phyloP scores from a whole-genome alignment of 2,113 vertebrate genomes.

The Zonotrichia leucophrys region DNA sequence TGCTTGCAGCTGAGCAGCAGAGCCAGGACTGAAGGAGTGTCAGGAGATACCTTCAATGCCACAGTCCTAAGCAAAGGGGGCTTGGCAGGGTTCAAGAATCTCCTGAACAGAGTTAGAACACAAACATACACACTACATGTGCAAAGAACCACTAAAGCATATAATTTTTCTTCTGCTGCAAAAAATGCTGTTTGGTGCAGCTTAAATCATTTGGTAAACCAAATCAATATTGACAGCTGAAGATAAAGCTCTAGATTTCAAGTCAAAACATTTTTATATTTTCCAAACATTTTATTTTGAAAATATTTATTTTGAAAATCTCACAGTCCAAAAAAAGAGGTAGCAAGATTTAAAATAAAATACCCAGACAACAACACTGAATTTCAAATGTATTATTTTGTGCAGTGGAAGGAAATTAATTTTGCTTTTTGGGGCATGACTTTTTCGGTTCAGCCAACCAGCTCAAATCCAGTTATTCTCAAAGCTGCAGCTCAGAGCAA shows the following conservation, averaged over 20 bases:
- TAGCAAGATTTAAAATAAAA: neutral
- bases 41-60: neutral
- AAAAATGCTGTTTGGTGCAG: neutral
- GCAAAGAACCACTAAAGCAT: neutral
- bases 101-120: neutral
- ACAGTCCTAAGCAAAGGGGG: neutral
- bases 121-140: neutral
- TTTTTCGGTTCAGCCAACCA: slow-evolving; percentile 30
- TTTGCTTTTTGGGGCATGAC: neutral
- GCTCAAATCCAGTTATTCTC: slow-evolving; percentile 48
- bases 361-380: neutral
- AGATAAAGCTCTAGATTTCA: neutral
- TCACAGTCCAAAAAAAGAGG: neutral
- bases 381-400: slow-evolving; percentile 1
- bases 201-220: neutral
- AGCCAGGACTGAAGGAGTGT: neutral
- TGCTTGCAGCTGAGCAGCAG: neutral
- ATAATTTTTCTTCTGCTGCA: neutral
- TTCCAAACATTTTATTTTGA: neutral
- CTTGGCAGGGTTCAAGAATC: neutral
- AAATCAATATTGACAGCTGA: slow-evolving; percentile 23
- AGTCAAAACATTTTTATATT: neutral
- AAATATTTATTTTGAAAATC: neutral
- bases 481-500: slow-evolving; percentile 1
- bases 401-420: neutral